Conservation (phyloP, 2,888 invertebrate species). For the Liopterus haemorrhoidalis region DNA sequence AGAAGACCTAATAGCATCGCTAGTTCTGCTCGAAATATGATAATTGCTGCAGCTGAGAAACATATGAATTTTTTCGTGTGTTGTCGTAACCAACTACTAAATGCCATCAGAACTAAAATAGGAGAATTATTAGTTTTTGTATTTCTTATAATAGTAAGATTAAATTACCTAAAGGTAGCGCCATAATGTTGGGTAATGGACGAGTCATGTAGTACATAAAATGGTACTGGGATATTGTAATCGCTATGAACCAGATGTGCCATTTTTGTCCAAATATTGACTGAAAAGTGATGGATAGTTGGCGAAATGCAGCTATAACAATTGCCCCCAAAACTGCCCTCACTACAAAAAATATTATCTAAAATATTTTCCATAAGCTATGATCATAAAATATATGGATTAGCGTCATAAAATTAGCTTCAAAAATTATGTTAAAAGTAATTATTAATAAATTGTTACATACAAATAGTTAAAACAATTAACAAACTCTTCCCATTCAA, state of each 20-base stretch:
- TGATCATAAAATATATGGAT: no score
- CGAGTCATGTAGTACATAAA: constrained; percentile 95
- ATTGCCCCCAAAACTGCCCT: constrained; percentile 74
- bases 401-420: no score
- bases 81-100: constrained; percentile 77
- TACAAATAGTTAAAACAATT: no score
- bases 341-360: no score
- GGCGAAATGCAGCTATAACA: constrained; percentile 68
- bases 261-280: constrained; percentile 73
- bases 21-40: constrained; percentile 88
- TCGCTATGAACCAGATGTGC: constrained; percentile 72
- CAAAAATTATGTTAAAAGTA: no score
- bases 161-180: constrained; percentile 75
- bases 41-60: constrained; percentile 78
- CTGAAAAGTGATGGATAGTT: constrained; percentile 67
- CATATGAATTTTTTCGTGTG: constrained; percentile 70
- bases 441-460: no score
- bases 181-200: constrained; percentile 92
- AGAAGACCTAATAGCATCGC: constrained; percentile 80
- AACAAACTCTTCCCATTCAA: no score
- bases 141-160: no score
- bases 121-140: neutral
- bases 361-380: no score
- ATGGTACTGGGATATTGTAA: constrained; percentile 93
- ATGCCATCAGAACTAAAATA: constrained; percentile 73